Evolutionary conservation across 2,113 vertebrate genomes (phyloP).

Genomic region (Neolamprologus longior): DNA sequence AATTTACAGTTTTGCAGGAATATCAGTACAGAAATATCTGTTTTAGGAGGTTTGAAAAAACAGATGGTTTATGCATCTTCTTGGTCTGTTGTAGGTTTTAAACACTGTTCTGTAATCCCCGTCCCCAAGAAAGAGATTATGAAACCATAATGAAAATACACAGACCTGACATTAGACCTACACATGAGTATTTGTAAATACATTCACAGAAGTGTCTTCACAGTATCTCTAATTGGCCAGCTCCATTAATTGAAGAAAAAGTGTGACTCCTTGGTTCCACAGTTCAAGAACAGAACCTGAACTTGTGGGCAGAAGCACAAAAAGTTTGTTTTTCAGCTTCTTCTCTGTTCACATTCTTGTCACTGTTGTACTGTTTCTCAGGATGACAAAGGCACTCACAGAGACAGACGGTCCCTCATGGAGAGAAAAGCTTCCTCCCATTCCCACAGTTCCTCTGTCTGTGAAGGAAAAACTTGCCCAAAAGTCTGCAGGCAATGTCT

Average conservation of each 20-base stretch:
- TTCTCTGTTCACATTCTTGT: neutral
- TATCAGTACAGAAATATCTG: neutral
- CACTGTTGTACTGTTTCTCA: slow-evolving; percentile 21
- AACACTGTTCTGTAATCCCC: neutral
- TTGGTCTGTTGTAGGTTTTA: neutral
- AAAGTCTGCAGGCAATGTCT: neutral
- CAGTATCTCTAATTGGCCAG: neutral
- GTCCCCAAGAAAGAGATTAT: neutral
- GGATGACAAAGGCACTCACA: slow-evolving; percentile 85
- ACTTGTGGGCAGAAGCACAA: neutral
- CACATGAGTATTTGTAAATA: neutral
- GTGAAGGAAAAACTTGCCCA: slow-evolving; percentile 72
- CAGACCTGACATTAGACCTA: neutral
- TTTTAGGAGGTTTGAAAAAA: neutral
- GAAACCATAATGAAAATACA: neutral
- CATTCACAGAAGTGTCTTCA: neutral
- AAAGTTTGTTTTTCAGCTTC: neutral
- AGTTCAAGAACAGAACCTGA: neutral
- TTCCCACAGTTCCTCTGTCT: slow-evolving; percentile 80
- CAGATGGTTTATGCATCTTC: neutral
- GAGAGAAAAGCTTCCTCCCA: slow-evolving; percentile 85
- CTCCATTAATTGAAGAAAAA: neutral
- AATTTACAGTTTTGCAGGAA: neutral
- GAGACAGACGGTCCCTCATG: slow-evolving; percentile 81
- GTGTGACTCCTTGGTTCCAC: neutral